A percentile compares a stretch with the other conserved stretches of the same genome.
These are phyloP conservation scores for Parnassius mnemosyne DNA, from an alignment of 2,888 invertebrate genomes.

Conservation along the genomic window DNA sequence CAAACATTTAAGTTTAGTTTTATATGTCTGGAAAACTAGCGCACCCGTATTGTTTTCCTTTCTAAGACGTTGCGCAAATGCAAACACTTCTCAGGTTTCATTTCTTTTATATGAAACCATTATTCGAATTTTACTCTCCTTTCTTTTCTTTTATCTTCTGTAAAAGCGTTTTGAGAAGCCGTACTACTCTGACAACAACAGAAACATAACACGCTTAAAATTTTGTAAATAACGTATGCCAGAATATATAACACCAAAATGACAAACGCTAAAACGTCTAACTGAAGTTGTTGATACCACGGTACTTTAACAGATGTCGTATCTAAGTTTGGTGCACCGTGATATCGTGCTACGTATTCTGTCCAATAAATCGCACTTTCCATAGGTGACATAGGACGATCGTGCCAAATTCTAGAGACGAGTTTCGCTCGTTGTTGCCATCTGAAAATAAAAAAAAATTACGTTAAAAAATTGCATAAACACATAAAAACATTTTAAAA, in stretches of 20 bases:
- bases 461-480: not conserved
- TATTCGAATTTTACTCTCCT: conserved; percentile 73
- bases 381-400: conserved; percentile 74
- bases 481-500: too few relatives aligned
- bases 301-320: conserved; percentile 57
- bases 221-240: conserved; percentile 53
- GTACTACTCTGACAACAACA: conserved; percentile 53
- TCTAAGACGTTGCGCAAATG: too few relatives aligned
- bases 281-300: conserved; percentile 62
- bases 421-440: conserved; percentile 61
- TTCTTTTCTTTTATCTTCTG: conserved; percentile 50
- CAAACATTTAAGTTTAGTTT: too few relatives aligned
- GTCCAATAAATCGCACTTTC: conserved; percentile 81
- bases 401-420: conserved; percentile 75
- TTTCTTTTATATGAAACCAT: conserved; percentile 22
- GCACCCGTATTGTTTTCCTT: too few relatives aligned
- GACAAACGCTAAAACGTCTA: conserved; percentile 67
- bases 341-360: conserved; percentile 76
- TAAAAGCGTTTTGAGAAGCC: conserved; percentile 33
- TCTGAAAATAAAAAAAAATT: conserved; percentile 45
- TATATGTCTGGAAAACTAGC: too few relatives aligned
- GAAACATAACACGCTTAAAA: conserved; percentile 58
- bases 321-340: conserved; percentile 64
- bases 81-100: not conserved
- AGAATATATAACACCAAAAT: conserved; percentile 59